Evolutionary conservation across 2,888 invertebrate species (phyloP).

Genomic region (Mesodorylaimus sp.): DNA sequence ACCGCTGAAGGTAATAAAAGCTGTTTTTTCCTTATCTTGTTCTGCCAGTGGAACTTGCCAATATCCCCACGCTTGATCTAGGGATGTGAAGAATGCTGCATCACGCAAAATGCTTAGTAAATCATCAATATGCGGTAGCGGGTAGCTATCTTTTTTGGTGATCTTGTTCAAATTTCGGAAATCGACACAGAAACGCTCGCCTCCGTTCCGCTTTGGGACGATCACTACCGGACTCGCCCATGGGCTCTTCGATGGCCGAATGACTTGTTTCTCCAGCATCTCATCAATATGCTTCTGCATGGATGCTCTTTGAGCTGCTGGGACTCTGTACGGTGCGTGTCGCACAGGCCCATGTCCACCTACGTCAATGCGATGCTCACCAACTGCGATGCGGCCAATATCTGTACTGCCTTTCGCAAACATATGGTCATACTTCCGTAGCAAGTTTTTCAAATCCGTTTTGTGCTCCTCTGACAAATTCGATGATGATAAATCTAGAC

Average conservation of each 20-base stretch:
- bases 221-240: constrained; percentile 14
- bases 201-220: constrained; percentile 23
- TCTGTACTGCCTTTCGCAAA: too few relatives aligned
- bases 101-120: constrained; percentile 6
- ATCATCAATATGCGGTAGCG: constrained; percentile 12
- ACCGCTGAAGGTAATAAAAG: constrained; percentile 14
- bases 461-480: too few relatives aligned
- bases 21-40: constrained; percentile 15
- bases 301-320: too few relatives aligned
- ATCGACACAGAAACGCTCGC: constrained; percentile 6
- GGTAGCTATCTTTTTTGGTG: constrained; percentile 13
- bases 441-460: too few relatives aligned
- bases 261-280: too few relatives aligned
- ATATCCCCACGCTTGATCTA: constrained; percentile 8
- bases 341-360: too few relatives aligned
- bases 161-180: background rate
- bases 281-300: too few relatives aligned
- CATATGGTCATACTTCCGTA: too few relatives aligned
- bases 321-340: too few relatives aligned
- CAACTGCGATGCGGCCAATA: too few relatives aligned
- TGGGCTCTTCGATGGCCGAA: background rate
- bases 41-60: constrained; percentile 13
- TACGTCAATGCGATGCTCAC: too few relatives aligned
- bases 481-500: too few relatives aligned
- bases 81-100: constrained; percentile 10